Conservation (phyloP, 2,113 vertebrate genomes). For the Oryzias javanicus region DNA sequence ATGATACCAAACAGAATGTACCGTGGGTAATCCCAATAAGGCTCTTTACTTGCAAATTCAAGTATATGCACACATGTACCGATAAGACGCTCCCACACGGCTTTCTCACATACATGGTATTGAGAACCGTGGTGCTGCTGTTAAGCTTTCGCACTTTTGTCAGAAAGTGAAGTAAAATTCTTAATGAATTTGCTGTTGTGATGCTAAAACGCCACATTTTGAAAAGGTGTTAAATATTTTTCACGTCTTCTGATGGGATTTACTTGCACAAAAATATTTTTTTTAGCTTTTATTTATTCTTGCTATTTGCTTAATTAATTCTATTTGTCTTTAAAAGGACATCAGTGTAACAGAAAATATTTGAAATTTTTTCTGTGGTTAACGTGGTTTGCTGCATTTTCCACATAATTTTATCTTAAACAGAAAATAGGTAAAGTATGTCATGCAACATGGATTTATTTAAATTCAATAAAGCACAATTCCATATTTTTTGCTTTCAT, state of each 20-base stretch:
- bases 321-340: too few species aligned
- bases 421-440: neutral
- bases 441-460: constrained; percentile 9
- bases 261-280: too few species aligned
- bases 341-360: too few species aligned
- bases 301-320: too few species aligned
- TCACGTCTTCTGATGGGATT: too few species aligned
- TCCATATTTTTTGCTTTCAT: constrained; percentile 45
- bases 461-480: constrained; percentile 59
- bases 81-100: constrained; percentile 78
- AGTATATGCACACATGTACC: constrained; percentile 69
- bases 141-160: constrained; percentile 46
- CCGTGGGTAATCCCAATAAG: constrained; percentile 78
- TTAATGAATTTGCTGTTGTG: constrained; percentile 20
- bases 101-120: constrained; percentile 65
- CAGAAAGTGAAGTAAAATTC: constrained; percentile 34
- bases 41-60: constrained; percentile 75
- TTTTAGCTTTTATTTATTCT: too few species aligned
- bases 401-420: constrained; percentile 14
- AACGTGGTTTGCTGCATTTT: neutral
- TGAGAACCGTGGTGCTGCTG: constrained; percentile 55
- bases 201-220: constrained; percentile 24
- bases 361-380: too few species aligned
- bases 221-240: constrained; percentile 1
- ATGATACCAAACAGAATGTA: constrained; percentile 78